Evolutionary conservation across 2,888 invertebrate genomes (phyloP).

Genomic region (Chrysopilus asiliformis): DNA sequence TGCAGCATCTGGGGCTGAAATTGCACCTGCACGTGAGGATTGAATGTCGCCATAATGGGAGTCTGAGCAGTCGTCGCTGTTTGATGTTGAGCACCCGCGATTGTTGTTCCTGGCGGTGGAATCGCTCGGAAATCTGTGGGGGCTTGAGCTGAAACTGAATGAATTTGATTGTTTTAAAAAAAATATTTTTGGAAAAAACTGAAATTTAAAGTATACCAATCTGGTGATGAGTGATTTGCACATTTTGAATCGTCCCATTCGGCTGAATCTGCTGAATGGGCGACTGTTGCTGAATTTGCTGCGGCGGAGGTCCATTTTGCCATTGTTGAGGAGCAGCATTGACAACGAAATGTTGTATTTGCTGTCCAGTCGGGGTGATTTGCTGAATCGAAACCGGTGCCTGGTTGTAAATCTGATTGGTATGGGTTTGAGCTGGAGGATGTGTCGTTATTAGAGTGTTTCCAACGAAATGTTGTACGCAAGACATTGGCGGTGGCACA

Average conservation of each 20-base stretch:
- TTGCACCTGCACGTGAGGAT: conserved; percentile 12
- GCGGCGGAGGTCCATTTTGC: conserved; percentile 6
- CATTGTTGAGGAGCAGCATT: conserved; percentile 15
- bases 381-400: conserved; percentile 16
- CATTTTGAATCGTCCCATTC: conserved; percentile 13
- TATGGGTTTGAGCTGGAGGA: conserved; percentile 13
- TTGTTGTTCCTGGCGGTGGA: conserved; percentile 6
- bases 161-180: background rate
- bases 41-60: conserved; percentile 7
- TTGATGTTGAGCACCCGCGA: background rate
- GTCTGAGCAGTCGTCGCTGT: conserved; percentile 1
- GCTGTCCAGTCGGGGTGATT: conserved; percentile 11
- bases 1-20: conserved; percentile 14
- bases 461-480: conserved; percentile 17
- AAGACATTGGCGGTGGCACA: conserved; percentile 15
- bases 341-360: conserved; percentile 16
- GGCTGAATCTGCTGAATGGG: conserved; percentile 13
- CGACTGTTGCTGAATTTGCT: conserved; percentile 9
- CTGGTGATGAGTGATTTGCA: conserved; percentile 11
- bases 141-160: conserved; percentile 1
- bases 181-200: background rate
- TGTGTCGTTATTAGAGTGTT: conserved; percentile 16
- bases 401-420: conserved; percentile 15
- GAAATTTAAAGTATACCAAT: conserved; percentile 3
- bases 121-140: conserved; percentile 6